These are phyloP conservation scores for Oxytorus armatus DNA, from an alignment of 2,888 invertebrate species.

Conservation along the genomic window DNA sequence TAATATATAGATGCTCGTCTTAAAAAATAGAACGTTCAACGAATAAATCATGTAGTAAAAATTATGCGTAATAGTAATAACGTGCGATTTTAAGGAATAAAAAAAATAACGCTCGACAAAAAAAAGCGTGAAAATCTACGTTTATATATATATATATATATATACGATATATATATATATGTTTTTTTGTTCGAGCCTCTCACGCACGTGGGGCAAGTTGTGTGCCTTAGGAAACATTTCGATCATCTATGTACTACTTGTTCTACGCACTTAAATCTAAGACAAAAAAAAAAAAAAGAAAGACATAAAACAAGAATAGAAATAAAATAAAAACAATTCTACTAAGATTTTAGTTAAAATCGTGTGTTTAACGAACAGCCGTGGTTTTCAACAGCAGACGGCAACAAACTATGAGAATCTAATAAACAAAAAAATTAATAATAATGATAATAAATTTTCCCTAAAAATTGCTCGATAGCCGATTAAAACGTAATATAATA, in stretches of 20 bases:
- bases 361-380: conserved; percentile 44
- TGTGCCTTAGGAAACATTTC: conserved; percentile 80
- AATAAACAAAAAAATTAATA: conserved; percentile 47
- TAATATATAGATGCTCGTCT: conserved; percentile 42
- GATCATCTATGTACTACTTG: conserved; percentile 46
- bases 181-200: conserved; percentile 62
- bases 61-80: conserved; percentile 57
- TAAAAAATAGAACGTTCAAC: conserved; percentile 62
- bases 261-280: not conserved
- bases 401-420: conserved; percentile 57
- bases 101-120: conserved; percentile 56
- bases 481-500: conserved; percentile 43
- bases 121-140: conserved; percentile 72
- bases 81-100: conserved; percentile 57
- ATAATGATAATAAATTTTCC: not conserved
- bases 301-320: conserved; percentile 34
- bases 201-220: conserved; percentile 77
- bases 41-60: conserved; percentile 59
- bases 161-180: conserved; percentile 69
- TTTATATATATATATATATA: conserved; percentile 68
- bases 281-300: not conserved
- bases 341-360: conserved; percentile 40
- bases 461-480: conserved; percentile 35
- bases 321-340: conserved; percentile 51
- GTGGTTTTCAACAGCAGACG: conserved; percentile 55